phyloP scores from a whole-genome alignment of 2,797 vertebrate genomes.

The Pseudochirops cupreus region DNA sequence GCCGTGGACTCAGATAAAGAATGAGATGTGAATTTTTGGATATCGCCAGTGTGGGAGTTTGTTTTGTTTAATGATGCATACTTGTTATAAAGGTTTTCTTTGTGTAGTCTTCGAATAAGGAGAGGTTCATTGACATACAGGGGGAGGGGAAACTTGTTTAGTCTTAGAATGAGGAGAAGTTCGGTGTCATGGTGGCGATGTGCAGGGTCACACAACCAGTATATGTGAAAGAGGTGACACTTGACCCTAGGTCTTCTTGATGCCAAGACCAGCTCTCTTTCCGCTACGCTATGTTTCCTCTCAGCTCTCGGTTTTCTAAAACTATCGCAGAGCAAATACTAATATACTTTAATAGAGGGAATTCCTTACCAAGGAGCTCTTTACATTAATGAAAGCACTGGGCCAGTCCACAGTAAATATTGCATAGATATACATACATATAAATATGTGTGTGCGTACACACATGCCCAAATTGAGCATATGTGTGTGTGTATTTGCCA shows the following conservation, averaged over 20 bases:
- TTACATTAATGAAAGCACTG: not conserved
- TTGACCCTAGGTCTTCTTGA: not conserved
- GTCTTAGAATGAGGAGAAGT: not conserved
- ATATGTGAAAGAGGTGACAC: not conserved
- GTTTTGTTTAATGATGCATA: not conserved
- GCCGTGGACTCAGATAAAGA: not conserved
- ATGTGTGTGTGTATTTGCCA: not conserved
- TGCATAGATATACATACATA: no score
- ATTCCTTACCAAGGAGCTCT: not conserved
- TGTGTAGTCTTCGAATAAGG: not conserved
- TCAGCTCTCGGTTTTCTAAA: not conserved
- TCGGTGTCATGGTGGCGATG: not conserved
- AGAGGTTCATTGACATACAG: not conserved
- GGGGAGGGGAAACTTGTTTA: no score
- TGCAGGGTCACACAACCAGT: not conserved
- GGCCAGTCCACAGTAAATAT: not conserved
- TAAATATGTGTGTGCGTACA: no score
- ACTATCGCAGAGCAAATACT: not conserved
- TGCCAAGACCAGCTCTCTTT: not conserved
- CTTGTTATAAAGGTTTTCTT: not conserved
- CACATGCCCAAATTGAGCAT: not conserved
- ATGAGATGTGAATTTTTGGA: not conserved
- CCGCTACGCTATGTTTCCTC: not conserved
- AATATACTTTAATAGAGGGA: not conserved
- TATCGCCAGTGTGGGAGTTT: not conserved